These are phyloP conservation scores for Zaprionus nigranus DNA, from an alignment of 1,140 invertebrate genomes.

Conservation along the genomic window DNA sequence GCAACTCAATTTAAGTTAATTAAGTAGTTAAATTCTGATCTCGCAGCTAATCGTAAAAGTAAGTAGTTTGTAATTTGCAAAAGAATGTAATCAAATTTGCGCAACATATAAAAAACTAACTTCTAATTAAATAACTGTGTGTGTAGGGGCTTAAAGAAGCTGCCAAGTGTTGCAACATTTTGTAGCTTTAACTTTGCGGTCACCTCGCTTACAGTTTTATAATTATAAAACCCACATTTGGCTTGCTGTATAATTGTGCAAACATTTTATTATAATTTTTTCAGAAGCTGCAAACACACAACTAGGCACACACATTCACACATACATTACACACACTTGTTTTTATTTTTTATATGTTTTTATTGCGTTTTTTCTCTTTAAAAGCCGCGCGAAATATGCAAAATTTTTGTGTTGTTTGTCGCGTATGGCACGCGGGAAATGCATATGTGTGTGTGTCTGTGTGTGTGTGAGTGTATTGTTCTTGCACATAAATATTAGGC, in stretches of 20 bases:
- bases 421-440: constrained; percentile 35
- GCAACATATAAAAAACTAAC: neutral
- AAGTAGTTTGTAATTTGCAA: constrained; percentile 4
- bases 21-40: constrained; percentile 67
- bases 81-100: neutral
- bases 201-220: neutral
- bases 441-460: constrained; percentile 28
- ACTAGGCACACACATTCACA: constrained; percentile 1
- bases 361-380: constrained; percentile 53
- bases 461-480: constrained; percentile 61
- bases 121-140: neutral
- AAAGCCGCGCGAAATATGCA: constrained; percentile 75
- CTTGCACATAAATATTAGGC: constrained; percentile 77
- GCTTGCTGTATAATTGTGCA: constrained; percentile 63
- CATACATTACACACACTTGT: constrained; percentile 6
- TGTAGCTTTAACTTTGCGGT: constrained; percentile 1
- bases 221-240: constrained; percentile 36
- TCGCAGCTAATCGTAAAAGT: constrained; percentile 53
- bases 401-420: constrained; percentile 59
- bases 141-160: neutral
- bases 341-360: constrained; percentile 16
- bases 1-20: constrained; percentile 74
- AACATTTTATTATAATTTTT: constrained; percentile 60
- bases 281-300: neutral
- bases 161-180: neutral